phyloP scores from a whole-genome alignment of 2,797 vertebrate species.

The Picus viridis region DNA sequence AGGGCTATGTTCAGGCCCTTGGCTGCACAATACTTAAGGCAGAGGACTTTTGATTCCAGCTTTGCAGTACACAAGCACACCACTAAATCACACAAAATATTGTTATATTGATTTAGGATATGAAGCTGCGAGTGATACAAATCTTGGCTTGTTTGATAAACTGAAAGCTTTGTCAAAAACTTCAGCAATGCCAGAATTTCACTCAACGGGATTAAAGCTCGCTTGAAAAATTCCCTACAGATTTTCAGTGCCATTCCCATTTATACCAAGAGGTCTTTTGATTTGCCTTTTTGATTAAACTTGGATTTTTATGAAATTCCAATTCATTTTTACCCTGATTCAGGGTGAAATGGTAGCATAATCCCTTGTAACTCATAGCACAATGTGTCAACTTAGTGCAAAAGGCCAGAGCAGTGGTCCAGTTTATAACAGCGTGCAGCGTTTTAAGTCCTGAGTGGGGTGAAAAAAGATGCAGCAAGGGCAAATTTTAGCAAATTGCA shows the following conservation, averaged over 20 bases:
- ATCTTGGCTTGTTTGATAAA: background rate
- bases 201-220: background rate
- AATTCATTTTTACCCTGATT: background rate
- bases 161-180: background rate
- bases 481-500: conserved; percentile 51
- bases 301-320: conserved; percentile 2
- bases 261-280: background rate
- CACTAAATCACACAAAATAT: background rate
- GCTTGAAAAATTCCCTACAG: background rate
- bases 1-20: background rate
- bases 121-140: background rate
- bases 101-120: background rate
- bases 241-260: background rate
- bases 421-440: background rate
- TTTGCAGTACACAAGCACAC: background rate
- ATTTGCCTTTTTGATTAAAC: background rate
- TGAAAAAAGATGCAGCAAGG: conserved; percentile 29
- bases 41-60: background rate
- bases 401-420: background rate
- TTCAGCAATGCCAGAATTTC: background rate
- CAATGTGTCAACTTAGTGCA: background rate
- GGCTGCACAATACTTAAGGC: background rate
- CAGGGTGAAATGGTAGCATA: background rate
- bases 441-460: background rate
- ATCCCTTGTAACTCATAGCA: background rate